phyloP scores from a whole-genome alignment of 1,140 invertebrate species.

The Vanessa atalanta region DNA sequence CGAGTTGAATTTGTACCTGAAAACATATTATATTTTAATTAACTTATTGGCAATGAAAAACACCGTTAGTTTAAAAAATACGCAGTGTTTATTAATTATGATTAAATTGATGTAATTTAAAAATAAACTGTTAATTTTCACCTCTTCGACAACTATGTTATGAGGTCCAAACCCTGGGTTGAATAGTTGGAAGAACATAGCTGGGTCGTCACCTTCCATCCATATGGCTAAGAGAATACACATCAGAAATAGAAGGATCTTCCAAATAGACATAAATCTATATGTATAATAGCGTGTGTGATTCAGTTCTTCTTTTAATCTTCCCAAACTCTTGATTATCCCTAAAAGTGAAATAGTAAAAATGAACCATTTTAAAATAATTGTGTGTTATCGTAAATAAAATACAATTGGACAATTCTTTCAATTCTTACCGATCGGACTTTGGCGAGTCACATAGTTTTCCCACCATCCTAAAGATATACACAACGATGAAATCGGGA shows the following conservation, averaged over 20 bases:
- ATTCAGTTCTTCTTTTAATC: slow-evolving; percentile 90
- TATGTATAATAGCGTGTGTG: slow-evolving; percentile 93
- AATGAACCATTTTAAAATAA: slow-evolving; percentile 15
- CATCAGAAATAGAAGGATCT: slow-evolving; percentile 90
- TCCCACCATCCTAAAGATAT: slow-evolving; percentile 98
- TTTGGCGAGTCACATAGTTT: slow-evolving; percentile 94
- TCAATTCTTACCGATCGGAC: slow-evolving; percentile 84
- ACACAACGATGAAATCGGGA: slow-evolving; percentile 90
- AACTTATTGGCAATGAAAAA: neutral
- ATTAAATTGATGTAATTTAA: too few relatives aligned
- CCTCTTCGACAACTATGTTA: slow-evolving; percentile 89
- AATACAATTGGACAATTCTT: neutral
- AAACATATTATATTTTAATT: slow-evolving; percentile 42
- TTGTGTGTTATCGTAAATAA: slow-evolving; percentile 4
- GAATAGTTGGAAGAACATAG: slow-evolving; percentile 89
- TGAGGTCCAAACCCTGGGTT: slow-evolving; percentile 88
- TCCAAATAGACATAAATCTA: slow-evolving; percentile 94
- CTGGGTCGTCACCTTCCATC: slow-evolving; percentile 88
- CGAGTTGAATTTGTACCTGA: slow-evolving; percentile 81
- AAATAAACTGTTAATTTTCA: slow-evolving; percentile 55
- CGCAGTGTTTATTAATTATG: too few relatives aligned
- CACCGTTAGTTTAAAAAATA: neutral
- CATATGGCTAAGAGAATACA: slow-evolving; percentile 87
- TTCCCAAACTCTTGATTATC: slow-evolving; percentile 89
- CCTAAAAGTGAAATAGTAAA: slow-evolving; percentile 77